phyloP scores from a whole-genome alignment of 2,113 vertebrate genomes.

The Zeus faber region DNA sequence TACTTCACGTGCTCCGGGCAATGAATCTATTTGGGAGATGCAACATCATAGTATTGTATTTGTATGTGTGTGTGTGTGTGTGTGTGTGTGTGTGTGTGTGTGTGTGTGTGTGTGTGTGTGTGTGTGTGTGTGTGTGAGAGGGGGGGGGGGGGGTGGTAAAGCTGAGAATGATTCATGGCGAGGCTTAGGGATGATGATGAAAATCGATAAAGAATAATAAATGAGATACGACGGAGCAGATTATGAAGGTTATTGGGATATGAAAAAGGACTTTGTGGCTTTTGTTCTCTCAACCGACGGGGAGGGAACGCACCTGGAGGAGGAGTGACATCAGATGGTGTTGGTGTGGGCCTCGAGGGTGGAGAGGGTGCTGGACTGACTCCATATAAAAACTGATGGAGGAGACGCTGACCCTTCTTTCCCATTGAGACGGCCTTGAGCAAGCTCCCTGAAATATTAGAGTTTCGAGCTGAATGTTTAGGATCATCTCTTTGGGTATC shows the following conservation, averaged over 20 bases:
- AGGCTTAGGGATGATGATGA: constrained; percentile 68
- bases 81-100: background rate
- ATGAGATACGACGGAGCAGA: constrained; percentile 74
- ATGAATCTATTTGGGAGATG: no score
- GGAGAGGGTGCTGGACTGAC: no score
- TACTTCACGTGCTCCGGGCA: no score
- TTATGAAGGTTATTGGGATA: constrained; percentile 74
- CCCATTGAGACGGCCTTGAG: no score
- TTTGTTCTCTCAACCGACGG: constrained; percentile 42
- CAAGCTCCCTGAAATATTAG: no score
- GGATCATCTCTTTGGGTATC: no score
- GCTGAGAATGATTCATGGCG: constrained; percentile 67
- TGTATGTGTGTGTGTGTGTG: no score
- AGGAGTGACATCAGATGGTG: constrained; percentile 25
- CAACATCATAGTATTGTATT: no score
- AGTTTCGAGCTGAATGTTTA: no score
- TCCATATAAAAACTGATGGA: no score
- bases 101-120: background rate
- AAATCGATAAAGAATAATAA: constrained; percentile 80
- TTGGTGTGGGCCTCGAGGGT: background rate
- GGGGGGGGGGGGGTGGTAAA: no score
- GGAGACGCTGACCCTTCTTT: no score
- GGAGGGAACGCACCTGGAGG: constrained; percentile 18
- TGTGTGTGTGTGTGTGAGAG: background rate
- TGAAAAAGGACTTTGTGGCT: constrained; percentile 36